Evolutionary conservation across 1,140 invertebrate species (phyloP), one percentile per base, ranked within the genome.

Genomic region (Brachionus asplanchnoidis): DNA sequence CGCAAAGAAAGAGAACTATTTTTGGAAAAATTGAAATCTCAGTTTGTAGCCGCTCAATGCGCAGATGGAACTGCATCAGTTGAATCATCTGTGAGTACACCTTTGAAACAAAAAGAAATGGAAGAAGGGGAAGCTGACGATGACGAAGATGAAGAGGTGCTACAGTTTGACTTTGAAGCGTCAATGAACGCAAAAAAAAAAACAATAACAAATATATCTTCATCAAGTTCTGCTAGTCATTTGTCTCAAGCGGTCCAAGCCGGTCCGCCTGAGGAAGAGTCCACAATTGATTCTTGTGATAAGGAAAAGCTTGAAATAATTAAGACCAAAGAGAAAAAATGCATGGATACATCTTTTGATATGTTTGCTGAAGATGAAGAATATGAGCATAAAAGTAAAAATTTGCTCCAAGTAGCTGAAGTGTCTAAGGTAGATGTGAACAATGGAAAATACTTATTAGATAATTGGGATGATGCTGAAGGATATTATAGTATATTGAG

Each of bases 381-480:
- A 68, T 70, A 84, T 44, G 56, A 84, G 26, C 32, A 32, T 56
- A 32, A 40, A 14, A 70, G 12, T 60, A 84, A 65, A 84, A 68
- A 42, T 42, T 93, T 14, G 93, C 92, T n/a, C 92, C 94, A 42
- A n/a, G 85, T 86, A 7, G 91, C 92, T 42, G 92, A 92, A 85
- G 91, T 92, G 91, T 88, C 93, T 92, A 87, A 91, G 86, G 92
- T 92, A 60, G 91, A 91, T n/a, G 90, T 92, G 42, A 95, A 96
- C 87, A 97, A 73, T 73, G 68, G 97, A 91, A 95, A 95, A 0
- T 94, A 94, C 85, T 91, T 98, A 4, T 97, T 94, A 3, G 98
- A 99, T 89, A 99, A 99, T 89, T 99, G 98, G 97, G 98, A 99
- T 89, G 97, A 99, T 91, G 95, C 97, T 14, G 98, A 99, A 91